These are phyloP conservation scores for Oostethus manadensis DNA, from an alignment of 2,113 vertebrate species.

Conservation along the genomic window DNA sequence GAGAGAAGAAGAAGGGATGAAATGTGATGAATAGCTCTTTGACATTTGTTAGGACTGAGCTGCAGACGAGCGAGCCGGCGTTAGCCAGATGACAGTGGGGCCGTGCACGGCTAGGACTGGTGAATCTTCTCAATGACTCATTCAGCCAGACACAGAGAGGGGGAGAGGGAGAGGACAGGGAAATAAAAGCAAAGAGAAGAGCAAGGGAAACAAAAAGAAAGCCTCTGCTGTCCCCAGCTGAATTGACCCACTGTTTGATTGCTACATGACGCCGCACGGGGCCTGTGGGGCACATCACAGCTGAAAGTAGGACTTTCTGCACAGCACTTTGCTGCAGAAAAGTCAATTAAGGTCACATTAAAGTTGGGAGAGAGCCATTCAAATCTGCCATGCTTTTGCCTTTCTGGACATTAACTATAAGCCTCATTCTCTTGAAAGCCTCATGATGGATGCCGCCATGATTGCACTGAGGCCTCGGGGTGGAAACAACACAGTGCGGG, in stretches of 20 bases:
- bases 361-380: constrained; percentile 27
- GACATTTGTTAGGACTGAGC: constrained; percentile 56
- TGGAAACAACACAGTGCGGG: neutral
- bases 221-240: constrained; percentile 44
- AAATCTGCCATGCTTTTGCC: constrained; percentile 45
- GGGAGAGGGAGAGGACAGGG: constrained; percentile 24
- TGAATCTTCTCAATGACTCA: constrained; percentile 58
- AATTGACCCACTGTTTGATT: constrained; percentile 52
- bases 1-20: constrained; percentile 39
- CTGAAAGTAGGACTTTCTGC: constrained; percentile 13
- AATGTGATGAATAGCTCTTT: constrained; percentile 54
- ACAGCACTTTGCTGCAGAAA: neutral
- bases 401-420: constrained; percentile 48
- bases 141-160: constrained; percentile 19
- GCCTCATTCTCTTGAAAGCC: constrained; percentile 29
- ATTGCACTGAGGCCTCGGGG: constrained; percentile 18
- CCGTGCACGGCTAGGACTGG: constrained; percentile 40
- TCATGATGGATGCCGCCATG: constrained; percentile 17
- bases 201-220: constrained; percentile 18
- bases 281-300: neutral
- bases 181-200: constrained; percentile 34
- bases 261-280: constrained; percentile 29
- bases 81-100: constrained; percentile 34
- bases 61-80: constrained; percentile 22
- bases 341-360: constrained; percentile 27